Evolutionary conservation across 2,888 invertebrate species (phyloP).

Genomic region (Limnephilus rhombicus): DNA sequence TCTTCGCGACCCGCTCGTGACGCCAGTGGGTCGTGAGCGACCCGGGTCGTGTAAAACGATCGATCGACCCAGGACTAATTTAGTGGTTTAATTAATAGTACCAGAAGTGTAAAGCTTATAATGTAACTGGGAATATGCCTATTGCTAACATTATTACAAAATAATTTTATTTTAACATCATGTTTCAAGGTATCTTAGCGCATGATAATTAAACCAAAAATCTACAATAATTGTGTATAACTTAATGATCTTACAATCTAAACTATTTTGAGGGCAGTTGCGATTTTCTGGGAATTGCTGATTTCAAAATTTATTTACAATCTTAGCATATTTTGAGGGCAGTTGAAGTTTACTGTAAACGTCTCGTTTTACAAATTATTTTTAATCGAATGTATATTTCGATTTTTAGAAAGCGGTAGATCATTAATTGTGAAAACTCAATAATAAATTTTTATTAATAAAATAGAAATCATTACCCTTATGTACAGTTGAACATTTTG

Average conservation of each 20-base stretch:
- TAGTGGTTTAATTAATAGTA: neutral
- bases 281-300: neutral
- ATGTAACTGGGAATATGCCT: neutral
- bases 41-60: no score
- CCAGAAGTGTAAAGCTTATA: neutral
- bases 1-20: no score
- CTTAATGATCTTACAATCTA: neutral
- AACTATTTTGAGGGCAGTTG: neutral
- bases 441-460: neutral
- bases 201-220: neutral
- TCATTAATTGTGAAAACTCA: neutral
- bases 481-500: neutral
- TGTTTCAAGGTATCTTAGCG: neutral
- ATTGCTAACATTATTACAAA: neutral
- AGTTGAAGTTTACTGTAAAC: neutral
- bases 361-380: neutral
- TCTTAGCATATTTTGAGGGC: neutral
- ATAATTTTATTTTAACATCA: neutral
- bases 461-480: neutral
- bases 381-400: neutral
- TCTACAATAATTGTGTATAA: neutral
- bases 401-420: no score
- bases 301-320: neutral
- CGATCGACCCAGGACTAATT: no score
- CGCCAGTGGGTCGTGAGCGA: no score